phyloP scores from a whole-genome alignment of 2,113 vertebrate genomes.

The Albula glossodonta region DNA sequence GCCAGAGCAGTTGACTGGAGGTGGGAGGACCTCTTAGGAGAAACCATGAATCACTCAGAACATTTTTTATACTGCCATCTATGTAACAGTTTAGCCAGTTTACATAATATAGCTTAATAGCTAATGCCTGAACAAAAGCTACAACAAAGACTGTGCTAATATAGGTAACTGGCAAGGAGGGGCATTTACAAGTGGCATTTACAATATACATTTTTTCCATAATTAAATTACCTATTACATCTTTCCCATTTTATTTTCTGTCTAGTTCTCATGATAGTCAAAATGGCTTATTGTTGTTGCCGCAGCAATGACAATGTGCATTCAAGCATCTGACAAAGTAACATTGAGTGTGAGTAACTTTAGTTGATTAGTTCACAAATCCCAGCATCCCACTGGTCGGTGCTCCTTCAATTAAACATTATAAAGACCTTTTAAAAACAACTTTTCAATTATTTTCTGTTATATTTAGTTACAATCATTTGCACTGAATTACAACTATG shows the following conservation, averaged over 20 bases:
- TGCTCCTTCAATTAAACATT: background rate
- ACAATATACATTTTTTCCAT: background rate
- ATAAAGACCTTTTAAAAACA: background rate
- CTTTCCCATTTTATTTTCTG: too few species aligned
- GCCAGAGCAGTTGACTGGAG: too few species aligned
- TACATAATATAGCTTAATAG: too few species aligned
- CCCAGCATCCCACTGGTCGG: background rate
- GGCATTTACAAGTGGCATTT: background rate
- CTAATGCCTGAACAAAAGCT: too few species aligned
- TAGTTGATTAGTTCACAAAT: background rate
- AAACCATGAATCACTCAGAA: too few species aligned
- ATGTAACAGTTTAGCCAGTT: too few species aligned
- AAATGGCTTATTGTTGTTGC: too few species aligned
- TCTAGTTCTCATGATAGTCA: too few species aligned
- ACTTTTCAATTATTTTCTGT: background rate
- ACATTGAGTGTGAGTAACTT: background rate
- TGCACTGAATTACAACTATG: background rate
- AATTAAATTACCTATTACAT: too few species aligned
- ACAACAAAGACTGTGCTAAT: background rate
- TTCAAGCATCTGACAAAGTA: background rate
- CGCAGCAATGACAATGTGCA: background rate
- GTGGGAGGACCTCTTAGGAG: too few species aligned
- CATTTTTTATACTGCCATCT: too few species aligned
- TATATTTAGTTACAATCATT: background rate
- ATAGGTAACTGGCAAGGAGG: background rate